Evolutionary conservation across 2,797 vertebrate genomes (phyloP).

Genomic region (Tauraco hartlaubi): DNA sequence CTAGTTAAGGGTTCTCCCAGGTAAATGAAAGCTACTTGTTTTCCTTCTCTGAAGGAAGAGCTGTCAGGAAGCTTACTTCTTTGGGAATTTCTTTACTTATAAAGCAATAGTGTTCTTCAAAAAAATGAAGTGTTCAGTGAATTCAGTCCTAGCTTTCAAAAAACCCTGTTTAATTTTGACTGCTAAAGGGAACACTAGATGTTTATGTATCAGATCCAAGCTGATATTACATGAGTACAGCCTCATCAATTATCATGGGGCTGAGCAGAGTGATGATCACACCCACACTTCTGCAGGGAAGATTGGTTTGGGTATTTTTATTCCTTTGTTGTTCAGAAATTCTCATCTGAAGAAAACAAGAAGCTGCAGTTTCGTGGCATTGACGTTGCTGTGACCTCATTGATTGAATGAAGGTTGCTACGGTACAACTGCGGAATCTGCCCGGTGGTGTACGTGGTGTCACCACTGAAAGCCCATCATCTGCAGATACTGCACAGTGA

Average conservation of each 20-base stretch:
- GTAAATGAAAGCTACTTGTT: slow-evolving; percentile 7
- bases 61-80: background rate
- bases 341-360: background rate
- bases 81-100: background rate
- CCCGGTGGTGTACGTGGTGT: background rate
- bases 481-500: background rate
- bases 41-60: background rate
- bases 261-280: background rate
- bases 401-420: background rate
- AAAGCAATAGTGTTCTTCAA: background rate
- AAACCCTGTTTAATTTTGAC: background rate
- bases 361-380: background rate
- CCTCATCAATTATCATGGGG: background rate
- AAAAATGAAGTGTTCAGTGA: background rate
- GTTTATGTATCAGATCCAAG: background rate
- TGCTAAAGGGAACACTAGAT: background rate
- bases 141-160: background rate
- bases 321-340: background rate
- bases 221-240: background rate
- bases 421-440: background rate
- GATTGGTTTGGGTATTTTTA: background rate
- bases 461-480: background rate
- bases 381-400: background rate
- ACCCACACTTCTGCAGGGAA: background rate
- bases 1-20: slow-evolving; percentile 25